A percentile compares a stretch with the other conserved stretches of the same genome.
Conservation (phyloP, 2,888 invertebrate species). For the Saturnia japonica region DNA sequence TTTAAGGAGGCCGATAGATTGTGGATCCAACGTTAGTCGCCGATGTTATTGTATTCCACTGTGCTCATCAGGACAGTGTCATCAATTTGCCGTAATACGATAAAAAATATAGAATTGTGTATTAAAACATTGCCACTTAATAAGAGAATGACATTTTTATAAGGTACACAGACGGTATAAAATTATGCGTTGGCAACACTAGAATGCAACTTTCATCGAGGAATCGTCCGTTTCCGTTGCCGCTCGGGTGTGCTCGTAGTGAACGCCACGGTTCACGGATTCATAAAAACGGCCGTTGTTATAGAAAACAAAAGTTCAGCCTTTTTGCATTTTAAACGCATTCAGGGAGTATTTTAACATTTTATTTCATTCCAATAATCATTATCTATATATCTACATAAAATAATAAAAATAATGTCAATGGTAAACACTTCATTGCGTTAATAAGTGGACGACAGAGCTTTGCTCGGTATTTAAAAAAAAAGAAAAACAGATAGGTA, state of each 20-base stretch:
- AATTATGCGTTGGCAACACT: slow-evolving; percentile 41
- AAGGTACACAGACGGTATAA: slow-evolving; percentile 10
- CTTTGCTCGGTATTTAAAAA: no score
- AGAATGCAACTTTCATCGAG: slow-evolving; percentile 47
- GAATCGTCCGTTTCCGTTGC: slow-evolving; percentile 33
- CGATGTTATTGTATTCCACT: no score
- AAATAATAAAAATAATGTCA: neutral
- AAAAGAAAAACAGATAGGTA: no score
- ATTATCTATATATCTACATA: neutral
- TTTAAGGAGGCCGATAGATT: no score
- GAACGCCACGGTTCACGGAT: slow-evolving; percentile 43
- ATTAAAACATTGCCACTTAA: no score
- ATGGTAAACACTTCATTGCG: no score
- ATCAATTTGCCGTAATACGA: no score
- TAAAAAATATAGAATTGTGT: no score
- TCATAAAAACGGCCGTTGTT: slow-evolving; percentile 47
- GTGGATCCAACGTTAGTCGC: no score
- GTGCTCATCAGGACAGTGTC: no score
- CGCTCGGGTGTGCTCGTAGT: slow-evolving; percentile 32
- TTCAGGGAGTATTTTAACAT: slow-evolving; percentile 7
- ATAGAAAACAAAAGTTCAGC: slow-evolving; percentile 48
- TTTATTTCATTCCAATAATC: neutral
- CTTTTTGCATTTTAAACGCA: slow-evolving; percentile 25
- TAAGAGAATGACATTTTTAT: neutral
- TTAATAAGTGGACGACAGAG: no score